Base-by-base conservation (phyloP, 2,888 invertebrate species). In the Apotomis capreana region DNA sequence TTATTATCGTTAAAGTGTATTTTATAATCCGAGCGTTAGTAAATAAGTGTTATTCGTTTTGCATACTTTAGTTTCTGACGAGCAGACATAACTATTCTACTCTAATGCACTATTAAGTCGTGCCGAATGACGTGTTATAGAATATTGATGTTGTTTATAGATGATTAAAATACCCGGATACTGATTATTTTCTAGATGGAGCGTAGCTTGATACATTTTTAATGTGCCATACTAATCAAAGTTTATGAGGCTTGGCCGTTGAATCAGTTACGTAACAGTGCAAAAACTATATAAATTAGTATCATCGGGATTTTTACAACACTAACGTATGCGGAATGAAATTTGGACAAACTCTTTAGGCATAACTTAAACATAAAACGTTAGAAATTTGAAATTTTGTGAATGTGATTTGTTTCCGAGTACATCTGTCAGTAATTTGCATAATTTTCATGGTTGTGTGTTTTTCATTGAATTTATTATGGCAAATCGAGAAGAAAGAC, bases 81-180 rank as follows among this genome's bases (percentile, higher is more conserved):
- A 63, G n/a, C 40, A 49, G 8, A 54, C 62, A 59, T 71, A 68
- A 71, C 61, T 51, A 68, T 15, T 65, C 61, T 44, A 15, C 46
- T 51, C 49, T 68, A 68, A 68, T 68, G 62, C 63, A 61, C 65
- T 49, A 55, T 67, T 15, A 68, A 63, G 58, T 44, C 6, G 40
- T 40, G 40, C 40, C 44, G 15, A 68, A 72, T 68, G 62, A 68
- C 62, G 68, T 40, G 52, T 63, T 52, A 49, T 67, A 68, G 52
- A 62, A 58, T 63, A 72, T 62, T 63, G 58, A 63, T 55, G 59
- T 68, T 58, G 36, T 51, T 69, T 63, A 52, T 40, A 63, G 44
- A 52, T 60, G 68, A 72, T 72, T 71, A 46, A 63, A 67, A 61
- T 57, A 68, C 52, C 62, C 71, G 68, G 67, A 72, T 68, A 68